Base-by-base conservation (phyloP, 1,140 invertebrate genomes). In the Meloidogyne hapla region DNA sequence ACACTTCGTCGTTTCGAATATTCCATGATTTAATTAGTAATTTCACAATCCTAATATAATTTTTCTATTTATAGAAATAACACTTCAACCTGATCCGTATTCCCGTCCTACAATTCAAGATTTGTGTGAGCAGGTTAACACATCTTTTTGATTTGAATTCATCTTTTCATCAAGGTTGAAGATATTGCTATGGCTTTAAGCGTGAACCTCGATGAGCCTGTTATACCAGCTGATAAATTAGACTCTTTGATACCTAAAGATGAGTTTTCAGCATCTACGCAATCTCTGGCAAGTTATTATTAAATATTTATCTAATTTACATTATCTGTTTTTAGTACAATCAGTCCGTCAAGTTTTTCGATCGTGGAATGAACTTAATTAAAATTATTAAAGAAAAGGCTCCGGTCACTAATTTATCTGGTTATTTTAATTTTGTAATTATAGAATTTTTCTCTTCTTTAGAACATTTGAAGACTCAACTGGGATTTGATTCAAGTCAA, bases 341-440 rank as follows among this genome's bases (percentile, higher is more conserved):
- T 18, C 28, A 33, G 21, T 21, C 15, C 25, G 69, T 56, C 69
- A 28, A 33, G 63, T 28, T 64, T 64, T 28, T 73, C 4, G 82
- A 82, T 25, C 82, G 85, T 69, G 82, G 83, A 40, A 45, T 84
- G 63, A 76, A 75, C 26, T 21, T 94, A 80, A 89, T 97, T 62
- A 95, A 95, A 81, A 96, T 96, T 87, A 89, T 98, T 18, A 96
- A 95, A 87, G 95, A 98, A 85, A 96, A 94, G 1, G 96, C 94
- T 9, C 92, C 92, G 21, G 96, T 95, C 91, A 93, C 98, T 18
- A 95, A 97, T 91, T 94, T 96, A 86, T 93, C 64, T 0, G 33
- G 64, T 66, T 6, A 26, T 18, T 26, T 18, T 18, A 66, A 26
- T 0, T 66, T 66, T 26, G 9, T 66, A 66, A 66, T 38, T 21